These are phyloP conservation scores for Dicranocentrus wangi DNA, from an alignment of 2,888 invertebrate species.

Conservation along the genomic window DNA sequence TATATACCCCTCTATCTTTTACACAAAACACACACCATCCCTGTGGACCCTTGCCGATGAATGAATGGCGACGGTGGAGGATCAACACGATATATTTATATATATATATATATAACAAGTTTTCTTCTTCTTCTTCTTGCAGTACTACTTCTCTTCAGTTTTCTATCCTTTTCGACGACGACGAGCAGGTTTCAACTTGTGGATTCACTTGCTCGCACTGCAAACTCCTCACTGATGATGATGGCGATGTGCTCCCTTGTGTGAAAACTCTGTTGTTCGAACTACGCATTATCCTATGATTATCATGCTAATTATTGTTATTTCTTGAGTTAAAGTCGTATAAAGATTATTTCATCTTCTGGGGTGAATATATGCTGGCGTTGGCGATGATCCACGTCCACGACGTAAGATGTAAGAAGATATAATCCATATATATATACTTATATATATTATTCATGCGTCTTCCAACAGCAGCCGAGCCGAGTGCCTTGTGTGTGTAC, in stretches of 20 bases:
- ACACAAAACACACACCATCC: not conserved
- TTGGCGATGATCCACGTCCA: too few species aligned
- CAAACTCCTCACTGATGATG: not conserved
- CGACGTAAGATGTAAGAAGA: too few species aligned
- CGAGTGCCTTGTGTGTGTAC: too few species aligned
- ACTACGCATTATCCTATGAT: not conserved
- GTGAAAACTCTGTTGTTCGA: conserved; percentile 44
- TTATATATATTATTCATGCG: too few species aligned
- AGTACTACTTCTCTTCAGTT: conserved; percentile 15
- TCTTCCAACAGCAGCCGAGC: too few species aligned
- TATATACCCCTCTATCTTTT: not conserved
- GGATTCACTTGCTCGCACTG: not conserved
- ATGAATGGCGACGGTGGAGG: not conserved
- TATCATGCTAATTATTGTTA: conserved; percentile 16
- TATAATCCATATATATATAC: too few species aligned
- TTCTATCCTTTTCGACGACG: not conserved
- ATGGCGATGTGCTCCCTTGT: conserved; percentile 9
- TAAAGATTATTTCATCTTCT: conserved; percentile 15
- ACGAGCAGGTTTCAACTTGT: not conserved
- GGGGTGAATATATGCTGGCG: too few species aligned
- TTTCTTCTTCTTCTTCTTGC: not conserved
- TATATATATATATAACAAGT: not conserved
- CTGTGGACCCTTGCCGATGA: too few species aligned
- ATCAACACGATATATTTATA: conserved; percentile 1
- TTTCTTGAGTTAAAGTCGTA: not conserved